Evolutionary conservation across 37 sponge, comb jelly and placozoan species (phyloP).

Genomic region (Dysidea cf. avara): DNA sequence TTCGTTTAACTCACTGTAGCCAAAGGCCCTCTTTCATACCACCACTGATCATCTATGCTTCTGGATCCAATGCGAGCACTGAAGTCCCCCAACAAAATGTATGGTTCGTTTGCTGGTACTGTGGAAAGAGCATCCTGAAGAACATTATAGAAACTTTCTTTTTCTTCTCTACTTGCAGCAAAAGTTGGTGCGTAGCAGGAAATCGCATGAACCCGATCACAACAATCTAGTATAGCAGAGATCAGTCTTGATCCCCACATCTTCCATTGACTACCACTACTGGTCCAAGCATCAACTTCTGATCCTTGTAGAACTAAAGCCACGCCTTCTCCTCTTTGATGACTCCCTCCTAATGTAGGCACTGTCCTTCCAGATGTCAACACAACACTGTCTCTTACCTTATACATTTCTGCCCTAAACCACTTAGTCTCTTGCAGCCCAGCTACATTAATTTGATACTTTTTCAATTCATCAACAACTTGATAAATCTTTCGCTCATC

Average conservation of each 20-base stretch:
- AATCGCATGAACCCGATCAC: slow-evolving; percentile 1
- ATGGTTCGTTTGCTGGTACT: slow-evolving; percentile 5
- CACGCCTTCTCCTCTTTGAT: slow-evolving; percentile 43
- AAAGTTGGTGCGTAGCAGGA: slow-evolving; percentile 20
- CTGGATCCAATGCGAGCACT: slow-evolving; percentile 16
- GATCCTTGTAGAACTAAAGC: slow-evolving; percentile 26
- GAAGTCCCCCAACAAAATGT: slow-evolving; percentile 21
- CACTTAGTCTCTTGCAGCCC: slow-evolving; percentile 24
- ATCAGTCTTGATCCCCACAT: not conserved
- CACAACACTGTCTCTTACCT: slow-evolving; percentile 4
- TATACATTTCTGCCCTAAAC: not conserved
- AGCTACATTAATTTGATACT: slow-evolving; percentile 6
- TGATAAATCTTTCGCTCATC: slow-evolving; percentile 3
- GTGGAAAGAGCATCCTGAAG: slow-evolving; percentile 7
- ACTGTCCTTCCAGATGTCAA: not conserved
- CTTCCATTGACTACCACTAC: slow-evolving; percentile 26
- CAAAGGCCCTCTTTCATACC: slow-evolving; percentile 27
- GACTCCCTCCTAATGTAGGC: not conserved
- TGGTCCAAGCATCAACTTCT: slow-evolving; percentile 23
- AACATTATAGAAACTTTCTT: not conserved
- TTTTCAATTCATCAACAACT: slow-evolving; percentile 1
- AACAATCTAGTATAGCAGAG: not conserved
- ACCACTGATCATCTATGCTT: slow-evolving; percentile 20
- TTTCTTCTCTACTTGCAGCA: slow-evolving; percentile 13
- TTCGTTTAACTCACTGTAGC: slow-evolving; percentile 33